Conservation (phyloP, 2,113 vertebrate genomes). For the Laticauda laticaudata region DNA sequence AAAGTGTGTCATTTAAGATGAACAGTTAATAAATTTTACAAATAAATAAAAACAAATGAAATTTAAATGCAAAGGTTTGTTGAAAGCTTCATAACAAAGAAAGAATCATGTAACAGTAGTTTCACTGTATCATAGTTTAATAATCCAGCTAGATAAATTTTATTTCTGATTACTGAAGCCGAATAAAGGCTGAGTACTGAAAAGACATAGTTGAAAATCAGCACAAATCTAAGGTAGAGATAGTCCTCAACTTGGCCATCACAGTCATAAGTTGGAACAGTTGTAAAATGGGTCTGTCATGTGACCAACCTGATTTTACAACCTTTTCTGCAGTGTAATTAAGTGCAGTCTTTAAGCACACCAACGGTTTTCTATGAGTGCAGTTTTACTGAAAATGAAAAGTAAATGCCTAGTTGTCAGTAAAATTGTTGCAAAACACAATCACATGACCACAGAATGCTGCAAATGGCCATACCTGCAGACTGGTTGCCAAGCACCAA, state of each 20-base stretch:
- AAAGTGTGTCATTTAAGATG: too few relatives aligned
- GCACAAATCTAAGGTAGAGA: conserved; percentile 42
- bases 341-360: neutral
- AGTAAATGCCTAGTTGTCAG: neutral
- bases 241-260: neutral
- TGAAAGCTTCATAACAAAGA: conserved; percentile 22
- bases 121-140: neutral
- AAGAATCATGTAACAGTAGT: conserved; percentile 7
- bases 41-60: too few relatives aligned
- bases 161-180: conserved; percentile 33
- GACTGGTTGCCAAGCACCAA: neutral
- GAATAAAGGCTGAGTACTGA: conserved; percentile 24
- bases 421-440: too few relatives aligned
- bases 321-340: neutral
- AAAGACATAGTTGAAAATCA: conserved; percentile 20
- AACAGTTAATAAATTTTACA: too few relatives aligned
- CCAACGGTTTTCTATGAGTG: neutral
- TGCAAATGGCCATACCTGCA: neutral
- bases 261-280: neutral
- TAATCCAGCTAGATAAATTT: neutral
- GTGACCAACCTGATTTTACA: neutral
- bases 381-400: neutral
- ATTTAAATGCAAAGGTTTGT: conserved; percentile 8
- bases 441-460: neutral
- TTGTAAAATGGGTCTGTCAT: neutral